phyloP scores from a whole-genome alignment of 2,113 vertebrate species.

The Gasterosteus aculeatus region DNA sequence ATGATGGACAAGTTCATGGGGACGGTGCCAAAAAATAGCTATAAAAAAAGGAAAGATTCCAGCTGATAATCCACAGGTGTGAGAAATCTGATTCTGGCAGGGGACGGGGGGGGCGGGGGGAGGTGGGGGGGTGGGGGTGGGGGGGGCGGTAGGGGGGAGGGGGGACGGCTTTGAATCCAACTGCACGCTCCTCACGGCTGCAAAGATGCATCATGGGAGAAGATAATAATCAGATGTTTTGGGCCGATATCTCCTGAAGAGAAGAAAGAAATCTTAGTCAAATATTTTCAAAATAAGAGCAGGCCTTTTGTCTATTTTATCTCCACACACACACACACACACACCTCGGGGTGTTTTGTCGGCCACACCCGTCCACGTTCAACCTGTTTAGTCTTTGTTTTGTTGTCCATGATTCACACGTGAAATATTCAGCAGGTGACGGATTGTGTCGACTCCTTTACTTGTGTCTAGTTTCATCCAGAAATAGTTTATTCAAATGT shows the following conservation, averaged over 20 bases:
- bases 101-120: neutral
- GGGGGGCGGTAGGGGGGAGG: neutral
- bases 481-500: no score
- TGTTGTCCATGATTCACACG: no score
- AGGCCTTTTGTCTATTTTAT: neutral
- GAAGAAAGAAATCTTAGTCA: neutral
- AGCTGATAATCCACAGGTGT: conserved; percentile 3
- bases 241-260: conserved; percentile 8
- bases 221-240: conserved; percentile 6
- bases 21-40: neutral
- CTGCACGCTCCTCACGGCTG: conserved; percentile 2
- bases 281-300: neutral
- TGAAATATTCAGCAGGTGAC: no score
- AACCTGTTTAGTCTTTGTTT: no score
- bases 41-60: neutral
- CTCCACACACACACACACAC: neutral
- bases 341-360: no score
- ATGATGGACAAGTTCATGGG: neutral
- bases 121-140: neutral
- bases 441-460: no score
- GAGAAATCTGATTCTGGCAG: neutral
- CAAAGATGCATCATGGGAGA: conserved; percentile 39
- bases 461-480: no score
- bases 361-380: no score
- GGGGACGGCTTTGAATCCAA: neutral